Conservation (phyloP, 2,113 vertebrate genomes). For the Panthera tigris region DNA sequence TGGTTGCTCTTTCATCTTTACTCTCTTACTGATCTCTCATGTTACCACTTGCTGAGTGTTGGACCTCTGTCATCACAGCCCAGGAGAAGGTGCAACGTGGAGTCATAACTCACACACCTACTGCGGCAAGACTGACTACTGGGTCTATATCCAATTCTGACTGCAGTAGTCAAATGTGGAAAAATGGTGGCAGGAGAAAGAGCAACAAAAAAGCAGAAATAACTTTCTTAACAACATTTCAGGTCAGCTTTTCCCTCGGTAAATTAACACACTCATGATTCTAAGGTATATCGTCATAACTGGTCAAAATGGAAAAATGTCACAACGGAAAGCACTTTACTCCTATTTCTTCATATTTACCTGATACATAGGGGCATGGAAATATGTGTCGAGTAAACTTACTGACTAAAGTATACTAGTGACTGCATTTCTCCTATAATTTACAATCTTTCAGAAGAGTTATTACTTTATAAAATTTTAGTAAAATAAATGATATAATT, state of each 20-base stretch:
- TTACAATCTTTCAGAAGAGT: background rate
- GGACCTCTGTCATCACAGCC: background rate
- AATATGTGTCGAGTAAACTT: background rate
- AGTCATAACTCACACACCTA: background rate
- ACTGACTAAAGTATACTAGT: background rate
- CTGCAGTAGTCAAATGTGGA: background rate
- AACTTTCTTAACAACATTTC: background rate
- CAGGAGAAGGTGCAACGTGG: background rate
- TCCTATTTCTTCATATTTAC: background rate
- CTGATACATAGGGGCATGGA: background rate
- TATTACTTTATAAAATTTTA: constrained; percentile 1
- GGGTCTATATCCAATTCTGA: background rate
- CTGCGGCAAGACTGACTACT: background rate
- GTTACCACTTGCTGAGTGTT: background rate
- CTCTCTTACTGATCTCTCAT: background rate
- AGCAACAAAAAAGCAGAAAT: background rate
- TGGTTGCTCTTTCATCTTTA: background rate
- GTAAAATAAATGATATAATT: constrained; percentile 9
- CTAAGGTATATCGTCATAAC: background rate
- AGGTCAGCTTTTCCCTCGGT: background rate
- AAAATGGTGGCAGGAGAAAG: background rate
- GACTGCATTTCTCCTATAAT: background rate
- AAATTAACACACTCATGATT: background rate
- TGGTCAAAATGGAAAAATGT: background rate
- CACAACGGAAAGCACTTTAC: background rate